Evolutionary conservation across 2,888 invertebrate species (phyloP).

Genomic region (Philereme vetulata): DNA sequence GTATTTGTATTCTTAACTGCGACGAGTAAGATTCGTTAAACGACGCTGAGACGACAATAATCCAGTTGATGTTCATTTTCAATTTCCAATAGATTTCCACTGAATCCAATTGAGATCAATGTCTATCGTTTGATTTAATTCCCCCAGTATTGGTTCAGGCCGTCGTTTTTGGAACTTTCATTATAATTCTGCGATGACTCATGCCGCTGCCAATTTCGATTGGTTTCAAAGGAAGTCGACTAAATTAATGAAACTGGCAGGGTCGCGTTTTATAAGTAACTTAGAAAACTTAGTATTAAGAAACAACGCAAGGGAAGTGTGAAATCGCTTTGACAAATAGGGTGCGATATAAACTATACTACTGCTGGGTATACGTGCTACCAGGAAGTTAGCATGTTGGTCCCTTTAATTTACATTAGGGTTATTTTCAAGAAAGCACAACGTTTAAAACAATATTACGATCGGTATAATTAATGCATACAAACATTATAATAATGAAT

Average conservation of each 20-base stretch:
- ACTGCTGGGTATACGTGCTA: constrained; percentile 2
- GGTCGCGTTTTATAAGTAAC: constrained; percentile 5
- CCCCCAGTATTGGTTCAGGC: constrained; percentile 31
- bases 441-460: background rate
- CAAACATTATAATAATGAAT: too few relatives aligned
- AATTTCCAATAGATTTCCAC: constrained; percentile 29
- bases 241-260: constrained; percentile 4
- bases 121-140: constrained; percentile 30
- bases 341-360: constrained; percentile 21
- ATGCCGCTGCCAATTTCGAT: constrained; percentile 27
- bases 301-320: constrained; percentile 13
- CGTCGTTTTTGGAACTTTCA: constrained; percentile 31
- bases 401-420: background rate
- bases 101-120: constrained; percentile 33
- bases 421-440: background rate
- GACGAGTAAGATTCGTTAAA: too few relatives aligned
- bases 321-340: constrained; percentile 21
- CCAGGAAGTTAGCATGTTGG: background rate
- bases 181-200: constrained; percentile 32
- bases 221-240: constrained; percentile 22
- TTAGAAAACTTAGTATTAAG: constrained; percentile 9
- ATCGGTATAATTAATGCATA: too few relatives aligned
- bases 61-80: constrained; percentile 8
- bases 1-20: too few relatives aligned
- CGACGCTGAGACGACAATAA: too few relatives aligned